phyloP scores from a whole-genome alignment of 1,140 invertebrate genomes.

The Cyrtorhinus lividipennis region DNA sequence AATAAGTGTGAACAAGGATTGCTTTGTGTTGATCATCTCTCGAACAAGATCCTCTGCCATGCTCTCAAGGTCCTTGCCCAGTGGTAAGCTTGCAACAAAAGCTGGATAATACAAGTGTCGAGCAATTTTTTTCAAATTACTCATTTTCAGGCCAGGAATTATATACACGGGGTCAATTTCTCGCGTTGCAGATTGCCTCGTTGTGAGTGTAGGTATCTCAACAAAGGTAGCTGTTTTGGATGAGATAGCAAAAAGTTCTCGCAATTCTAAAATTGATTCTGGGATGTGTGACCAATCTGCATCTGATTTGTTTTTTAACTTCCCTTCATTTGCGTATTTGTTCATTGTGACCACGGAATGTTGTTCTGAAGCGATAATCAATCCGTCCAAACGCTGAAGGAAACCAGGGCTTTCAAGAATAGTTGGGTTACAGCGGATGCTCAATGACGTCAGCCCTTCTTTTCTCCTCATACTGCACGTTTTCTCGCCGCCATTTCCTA shows the following conservation, averaged over 20 bases:
- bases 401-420: neutral
- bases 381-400: neutral
- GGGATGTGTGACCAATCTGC: neutral
- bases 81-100: neutral
- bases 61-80: neutral
- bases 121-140: neutral
- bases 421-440: neutral
- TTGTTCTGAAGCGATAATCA: neutral
- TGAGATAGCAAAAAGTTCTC: neutral
- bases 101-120: neutral
- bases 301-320: neutral
- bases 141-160: neutral
- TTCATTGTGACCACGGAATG: neutral
- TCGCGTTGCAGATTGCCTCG: neutral
- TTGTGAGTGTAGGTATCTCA: neutral
- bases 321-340: neutral
- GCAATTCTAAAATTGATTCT: neutral
- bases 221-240: neutral
- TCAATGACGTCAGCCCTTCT: neutral
- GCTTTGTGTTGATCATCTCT: neutral
- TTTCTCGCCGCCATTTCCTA: neutral
- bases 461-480: neutral
- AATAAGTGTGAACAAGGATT: slow-evolving; percentile 21
- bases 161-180: slow-evolving; percentile 2
- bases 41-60: slow-evolving; percentile 3